Base-by-base conservation (phyloP, 1,140 invertebrate genomes). In the Drosophila repletoides region DNA sequence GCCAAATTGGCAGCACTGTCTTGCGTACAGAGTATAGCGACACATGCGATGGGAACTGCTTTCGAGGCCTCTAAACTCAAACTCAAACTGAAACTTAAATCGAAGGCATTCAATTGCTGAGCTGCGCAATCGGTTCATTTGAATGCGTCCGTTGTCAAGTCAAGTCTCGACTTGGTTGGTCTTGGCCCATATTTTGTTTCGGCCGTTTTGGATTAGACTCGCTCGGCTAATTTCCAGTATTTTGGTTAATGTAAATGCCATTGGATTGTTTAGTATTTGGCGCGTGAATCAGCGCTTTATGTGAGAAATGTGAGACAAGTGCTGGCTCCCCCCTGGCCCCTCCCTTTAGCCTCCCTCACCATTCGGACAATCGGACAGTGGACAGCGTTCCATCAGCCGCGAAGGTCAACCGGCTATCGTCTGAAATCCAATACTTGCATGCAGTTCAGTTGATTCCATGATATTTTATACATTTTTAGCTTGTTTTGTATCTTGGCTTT, bases 141-240 rank as follows among this genome's bases (percentile, higher is more conserved):
- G 60, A 83, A 83, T 83, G 59, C 72, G 49, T 29, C 12, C 55
- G 49, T 34, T 66, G 48, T 60, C 59, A 40, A 19, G 26, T 53
- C 22, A 22, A 38, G 41, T 48, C 1, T 7, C 24, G 10, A 48
- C 28, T 12, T 26, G n/a, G n/a, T n/a, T 51, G 66, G 29, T 84
- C 79, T 84, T 84, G 79, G 73, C 79, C 79, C 34, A 60, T 84
- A 74, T 75, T 36, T 38, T 33, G 29, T 29, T 33, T 72, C 15
- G n/a, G 21, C 26, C 21, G 10, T 28, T 67, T 60, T 43, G 45
- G 55, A 34, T 86, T 73, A 83, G 79, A 73, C 58, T 48, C 65
- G 79, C 76, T 76, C 21, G 70, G 58, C 34, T 66, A 72, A 76
- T 76, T 72, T 64, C 19, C 49, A 73, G 48, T 51, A 64, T 43